phyloP scores from a whole-genome alignment of 1,140 invertebrate species.

The Hetaerina americana region DNA sequence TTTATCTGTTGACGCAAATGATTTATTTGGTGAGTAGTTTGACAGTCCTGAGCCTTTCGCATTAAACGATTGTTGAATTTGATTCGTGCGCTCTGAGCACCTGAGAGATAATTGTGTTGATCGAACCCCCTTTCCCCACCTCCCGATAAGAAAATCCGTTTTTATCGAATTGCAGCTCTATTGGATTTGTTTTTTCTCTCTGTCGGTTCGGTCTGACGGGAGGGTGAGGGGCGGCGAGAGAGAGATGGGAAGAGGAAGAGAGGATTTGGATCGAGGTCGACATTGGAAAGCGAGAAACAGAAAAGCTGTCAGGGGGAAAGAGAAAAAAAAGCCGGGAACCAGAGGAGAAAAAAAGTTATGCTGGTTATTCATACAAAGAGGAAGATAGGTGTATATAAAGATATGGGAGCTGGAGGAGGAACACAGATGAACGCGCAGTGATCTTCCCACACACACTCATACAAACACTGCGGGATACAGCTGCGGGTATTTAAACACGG shows the following conservation, averaged over 20 bases:
- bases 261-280: not conserved
- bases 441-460: not conserved
- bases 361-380: no score
- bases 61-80: slow-evolving; percentile 1
- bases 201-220: not conserved
- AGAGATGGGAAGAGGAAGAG: not conserved
- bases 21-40: not conserved
- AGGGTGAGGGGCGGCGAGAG: not conserved
- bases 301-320: not conserved
- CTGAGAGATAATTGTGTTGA: not conserved
- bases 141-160: not conserved
- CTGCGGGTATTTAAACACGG: not conserved
- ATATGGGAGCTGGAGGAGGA: not conserved
- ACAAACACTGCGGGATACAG: no score
- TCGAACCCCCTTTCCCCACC: not conserved
- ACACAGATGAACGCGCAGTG: not conserved
- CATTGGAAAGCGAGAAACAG: not conserved
- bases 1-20: not conserved
- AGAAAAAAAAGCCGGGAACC: not conserved
- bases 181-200: not conserved
- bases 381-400: no score
- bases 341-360: no score
- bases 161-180: not conserved
- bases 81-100: not conserved
- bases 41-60: not conserved